Evolutionary conservation across 2,797 vertebrate genomes (phyloP).

Genomic region (Anniella stebbinsi): DNA sequence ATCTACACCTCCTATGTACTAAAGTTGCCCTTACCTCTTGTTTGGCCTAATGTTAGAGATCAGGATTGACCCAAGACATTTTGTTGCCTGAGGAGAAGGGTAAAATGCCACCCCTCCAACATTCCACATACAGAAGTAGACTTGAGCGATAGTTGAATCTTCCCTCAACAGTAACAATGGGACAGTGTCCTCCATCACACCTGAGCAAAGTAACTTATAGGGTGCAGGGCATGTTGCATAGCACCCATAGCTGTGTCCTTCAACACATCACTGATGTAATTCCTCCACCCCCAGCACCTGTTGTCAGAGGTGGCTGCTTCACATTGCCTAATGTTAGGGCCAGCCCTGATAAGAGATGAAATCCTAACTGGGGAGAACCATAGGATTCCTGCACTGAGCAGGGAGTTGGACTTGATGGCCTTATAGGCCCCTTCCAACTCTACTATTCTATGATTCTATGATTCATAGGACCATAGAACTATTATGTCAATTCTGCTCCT

Average conservation of each 20-base stretch:
- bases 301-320: no score
- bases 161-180: neutral
- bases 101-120: neutral
- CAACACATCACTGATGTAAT: neutral
- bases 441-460: no score
- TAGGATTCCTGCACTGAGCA: no score
- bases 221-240: neutral
- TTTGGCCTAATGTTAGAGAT: no score
- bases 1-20: no score
- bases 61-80: no score
- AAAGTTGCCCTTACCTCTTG: no score
- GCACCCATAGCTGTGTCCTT: neutral
- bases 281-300: neutral
- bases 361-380: neutral
- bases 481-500: neutral
- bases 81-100: neutral
- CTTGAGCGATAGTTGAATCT: neutral
- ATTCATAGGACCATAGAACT: no score
- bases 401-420: no score
- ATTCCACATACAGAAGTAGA: neutral
- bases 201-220: neutral
- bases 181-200: neutral
- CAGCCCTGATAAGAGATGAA: neutral
- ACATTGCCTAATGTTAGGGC: neutral
- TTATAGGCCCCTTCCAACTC: no score